phyloP scores from a whole-genome alignment of 1,140 invertebrate genomes.

The Cyrtorhinus lividipennis region DNA sequence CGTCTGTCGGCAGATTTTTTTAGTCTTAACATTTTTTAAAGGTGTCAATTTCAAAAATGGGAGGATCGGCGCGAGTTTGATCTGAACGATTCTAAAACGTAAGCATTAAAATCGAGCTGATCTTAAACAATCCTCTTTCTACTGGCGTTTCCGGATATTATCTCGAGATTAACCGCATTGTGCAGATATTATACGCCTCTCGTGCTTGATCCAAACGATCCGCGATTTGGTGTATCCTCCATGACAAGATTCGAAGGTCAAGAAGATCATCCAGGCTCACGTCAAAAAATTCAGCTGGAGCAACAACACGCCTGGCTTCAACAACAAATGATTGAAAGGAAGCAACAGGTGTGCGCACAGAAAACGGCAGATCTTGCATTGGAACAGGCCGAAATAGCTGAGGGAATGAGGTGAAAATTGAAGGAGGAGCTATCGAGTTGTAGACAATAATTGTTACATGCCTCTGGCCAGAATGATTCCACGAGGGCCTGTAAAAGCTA shows the following conservation, averaged over 20 bases:
- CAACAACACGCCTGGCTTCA: slow-evolving; percentile 10
- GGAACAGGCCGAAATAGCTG: not conserved
- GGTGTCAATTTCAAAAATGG: not conserved
- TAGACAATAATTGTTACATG: too few relatives aligned
- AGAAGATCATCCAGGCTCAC: not conserved
- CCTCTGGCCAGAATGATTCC: too few relatives aligned
- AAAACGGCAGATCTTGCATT: not conserved
- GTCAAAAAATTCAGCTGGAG: not conserved
- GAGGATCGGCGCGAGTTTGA: slow-evolving; percentile 10
- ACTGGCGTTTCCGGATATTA: not conserved
- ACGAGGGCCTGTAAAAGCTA: too few relatives aligned
- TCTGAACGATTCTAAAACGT: slow-evolving; percentile 3
- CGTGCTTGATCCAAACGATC: not conserved
- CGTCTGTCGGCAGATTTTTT: too few relatives aligned
- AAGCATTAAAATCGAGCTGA: too few relatives aligned
- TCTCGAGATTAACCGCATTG: too few relatives aligned
- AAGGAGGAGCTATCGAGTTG: too few relatives aligned
- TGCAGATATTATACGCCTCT: not conserved
- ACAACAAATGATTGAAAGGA: slow-evolving; percentile 9
- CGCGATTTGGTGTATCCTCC: slow-evolving; percentile 8
- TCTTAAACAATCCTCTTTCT: too few relatives aligned
- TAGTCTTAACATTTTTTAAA: not conserved
- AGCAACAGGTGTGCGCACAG: not conserved
- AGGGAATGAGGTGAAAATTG: not conserved
- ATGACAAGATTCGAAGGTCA: slow-evolving; percentile 8